phyloP scores from a whole-genome alignment of 2,797 vertebrate species.

The Lophius americanus region DNA sequence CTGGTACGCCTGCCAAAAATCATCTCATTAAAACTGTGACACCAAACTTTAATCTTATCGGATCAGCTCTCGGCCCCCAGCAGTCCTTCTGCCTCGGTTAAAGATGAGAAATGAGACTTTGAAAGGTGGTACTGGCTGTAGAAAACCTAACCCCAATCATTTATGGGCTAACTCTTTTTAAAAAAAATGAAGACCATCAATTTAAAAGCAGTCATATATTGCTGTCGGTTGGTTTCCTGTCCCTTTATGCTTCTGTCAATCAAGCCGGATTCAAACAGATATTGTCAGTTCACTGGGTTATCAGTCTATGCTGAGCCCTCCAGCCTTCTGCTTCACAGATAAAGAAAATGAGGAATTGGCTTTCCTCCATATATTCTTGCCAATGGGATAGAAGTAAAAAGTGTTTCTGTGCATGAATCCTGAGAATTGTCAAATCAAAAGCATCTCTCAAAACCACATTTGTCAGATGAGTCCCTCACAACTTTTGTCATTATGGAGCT shows the following conservation, averaged over 20 bases:
- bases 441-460: too few relatives aligned
- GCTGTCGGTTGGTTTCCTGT: neutral
- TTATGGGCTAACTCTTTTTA: too few relatives aligned
- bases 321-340: too few relatives aligned
- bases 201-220: too few relatives aligned
- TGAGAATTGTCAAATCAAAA: too few relatives aligned
- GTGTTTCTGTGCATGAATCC: too few relatives aligned
- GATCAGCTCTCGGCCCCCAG: neutral
- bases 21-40: conserved; percentile 1
- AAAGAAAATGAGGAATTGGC: too few relatives aligned
- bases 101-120: neutral
- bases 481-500: too few relatives aligned
- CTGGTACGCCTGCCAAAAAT: conserved; percentile 1
- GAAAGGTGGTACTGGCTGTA: neutral
- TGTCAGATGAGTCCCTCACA: too few relatives aligned
- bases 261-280: neutral
- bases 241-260: neutral
- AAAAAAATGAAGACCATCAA: too few relatives aligned
- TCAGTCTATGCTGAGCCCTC: neutral
- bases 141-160: neutral
- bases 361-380: too few relatives aligned
- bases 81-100: neutral
- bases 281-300: neutral
- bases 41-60: neutral
- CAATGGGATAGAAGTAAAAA: too few relatives aligned